These are phyloP conservation scores for Alethe diademata DNA, from an alignment of 2,113 vertebrate genomes.

Conservation along the genomic window DNA sequence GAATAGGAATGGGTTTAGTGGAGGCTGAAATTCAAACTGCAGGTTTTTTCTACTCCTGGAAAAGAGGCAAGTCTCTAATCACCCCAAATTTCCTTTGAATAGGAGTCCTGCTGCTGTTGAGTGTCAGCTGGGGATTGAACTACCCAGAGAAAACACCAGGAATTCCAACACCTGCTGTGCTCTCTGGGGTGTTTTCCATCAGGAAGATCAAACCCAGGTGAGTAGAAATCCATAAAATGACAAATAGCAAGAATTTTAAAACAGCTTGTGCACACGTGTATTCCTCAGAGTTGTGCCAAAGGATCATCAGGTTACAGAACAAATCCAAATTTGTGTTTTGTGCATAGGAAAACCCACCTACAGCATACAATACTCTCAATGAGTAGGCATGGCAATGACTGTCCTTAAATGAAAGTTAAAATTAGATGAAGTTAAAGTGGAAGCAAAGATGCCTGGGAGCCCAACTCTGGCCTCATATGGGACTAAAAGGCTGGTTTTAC, in stretches of 20 bases:
- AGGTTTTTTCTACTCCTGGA: background rate
- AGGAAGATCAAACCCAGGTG: background rate
- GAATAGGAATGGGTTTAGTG: background rate
- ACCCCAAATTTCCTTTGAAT: background rate
- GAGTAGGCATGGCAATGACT: background rate
- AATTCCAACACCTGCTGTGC: background rate
- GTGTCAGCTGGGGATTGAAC: background rate
- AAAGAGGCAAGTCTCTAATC: background rate
- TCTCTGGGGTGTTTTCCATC: background rate
- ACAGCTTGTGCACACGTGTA: accelerated
- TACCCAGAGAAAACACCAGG: background rate
- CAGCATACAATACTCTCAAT: accelerated
- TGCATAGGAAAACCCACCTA: background rate
- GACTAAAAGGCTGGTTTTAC: background rate
- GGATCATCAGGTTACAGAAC: background rate
- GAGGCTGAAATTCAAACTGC: background rate
- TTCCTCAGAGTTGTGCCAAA: background rate
- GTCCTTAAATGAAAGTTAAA: background rate
- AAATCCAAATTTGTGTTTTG: background rate
- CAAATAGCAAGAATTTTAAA: background rate
- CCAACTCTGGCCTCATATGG: background rate
- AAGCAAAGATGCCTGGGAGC: background rate
- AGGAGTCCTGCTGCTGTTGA: background rate
- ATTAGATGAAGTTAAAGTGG: background rate
- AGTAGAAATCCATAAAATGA: background rate